Conservation (phyloP, 2,113 vertebrate genomes). For the Cryptomyrus ogoouensis region DNA sequence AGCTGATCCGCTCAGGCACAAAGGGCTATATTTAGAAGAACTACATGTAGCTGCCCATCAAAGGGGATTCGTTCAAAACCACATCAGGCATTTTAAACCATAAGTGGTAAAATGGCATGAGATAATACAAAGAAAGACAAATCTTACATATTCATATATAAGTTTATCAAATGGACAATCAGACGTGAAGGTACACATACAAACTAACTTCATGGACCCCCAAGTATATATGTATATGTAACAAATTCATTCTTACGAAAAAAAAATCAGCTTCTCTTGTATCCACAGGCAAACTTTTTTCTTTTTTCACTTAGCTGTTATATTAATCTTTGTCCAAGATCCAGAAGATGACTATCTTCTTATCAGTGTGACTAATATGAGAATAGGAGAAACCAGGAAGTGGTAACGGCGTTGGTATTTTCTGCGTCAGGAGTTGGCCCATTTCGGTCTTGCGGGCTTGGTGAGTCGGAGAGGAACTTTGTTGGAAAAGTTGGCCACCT, state of each 20-base stretch:
- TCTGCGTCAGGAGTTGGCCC: slow-evolving; percentile 17
- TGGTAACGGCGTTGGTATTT: neutral
- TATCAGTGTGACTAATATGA: neutral
- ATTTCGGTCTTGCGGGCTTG: slow-evolving; percentile 2
- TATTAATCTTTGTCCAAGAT: neutral
- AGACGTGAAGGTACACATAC: neutral
- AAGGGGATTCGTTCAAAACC: neutral
- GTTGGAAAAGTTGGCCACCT: slow-evolving; percentile 40
- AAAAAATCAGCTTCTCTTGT: neutral
- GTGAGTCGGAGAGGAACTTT: slow-evolving; percentile 34
- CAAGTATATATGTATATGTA: neutral
- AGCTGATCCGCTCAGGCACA: neutral
- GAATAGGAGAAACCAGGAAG: neutral
- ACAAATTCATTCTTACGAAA: neutral
- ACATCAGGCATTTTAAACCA: neutral
- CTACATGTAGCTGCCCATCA: neutral
- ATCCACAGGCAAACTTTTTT: neutral
- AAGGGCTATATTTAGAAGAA: slow-evolving; percentile 4
- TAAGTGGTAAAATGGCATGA: neutral
- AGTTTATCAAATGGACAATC: neutral
- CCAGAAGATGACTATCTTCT: neutral
- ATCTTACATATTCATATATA: neutral
- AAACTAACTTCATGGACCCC: neutral
- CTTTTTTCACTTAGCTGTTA: too few species aligned
- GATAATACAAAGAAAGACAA: neutral